Evolutionary conservation across 2,113 vertebrate genomes (phyloP).

Genomic region (Macrotis lagotis): DNA sequence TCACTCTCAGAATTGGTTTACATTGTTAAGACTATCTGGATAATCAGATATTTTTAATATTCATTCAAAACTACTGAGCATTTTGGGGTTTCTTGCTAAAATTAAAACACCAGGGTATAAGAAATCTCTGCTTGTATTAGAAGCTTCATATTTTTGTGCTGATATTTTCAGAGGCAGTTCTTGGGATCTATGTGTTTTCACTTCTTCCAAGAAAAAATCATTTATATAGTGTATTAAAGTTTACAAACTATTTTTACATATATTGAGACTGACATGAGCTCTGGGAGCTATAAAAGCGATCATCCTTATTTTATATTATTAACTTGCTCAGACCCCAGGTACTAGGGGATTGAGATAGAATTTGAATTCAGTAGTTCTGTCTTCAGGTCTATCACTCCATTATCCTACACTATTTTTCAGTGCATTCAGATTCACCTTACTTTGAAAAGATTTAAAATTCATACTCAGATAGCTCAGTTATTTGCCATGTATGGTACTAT

Average conservation of each 20-base stretch:
- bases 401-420: not conserved
- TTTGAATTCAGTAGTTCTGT: not conserved
- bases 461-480: not conserved
- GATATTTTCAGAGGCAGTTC: too few relatives aligned
- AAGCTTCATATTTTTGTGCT: not conserved
- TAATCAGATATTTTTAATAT: not conserved
- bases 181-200: too few relatives aligned
- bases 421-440: not conserved
- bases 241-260: not conserved
- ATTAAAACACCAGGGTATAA: not conserved
- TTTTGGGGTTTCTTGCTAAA: not conserved
- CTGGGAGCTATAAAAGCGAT: not conserved
- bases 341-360: not conserved
- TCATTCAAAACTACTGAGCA: not conserved
- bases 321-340: not conserved
- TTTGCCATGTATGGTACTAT: not conserved
- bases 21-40: not conserved
- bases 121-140: conserved; percentile 25
- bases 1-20: too few relatives aligned
- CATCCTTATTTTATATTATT: not conserved
- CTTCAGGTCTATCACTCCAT: not conserved
- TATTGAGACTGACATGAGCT: not conserved
- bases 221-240: not conserved
- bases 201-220: not conserved
- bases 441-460: not conserved